Base-by-base conservation (phyloP, 2,797 vertebrate species). In the Coccyzus lansbergi region DNA sequence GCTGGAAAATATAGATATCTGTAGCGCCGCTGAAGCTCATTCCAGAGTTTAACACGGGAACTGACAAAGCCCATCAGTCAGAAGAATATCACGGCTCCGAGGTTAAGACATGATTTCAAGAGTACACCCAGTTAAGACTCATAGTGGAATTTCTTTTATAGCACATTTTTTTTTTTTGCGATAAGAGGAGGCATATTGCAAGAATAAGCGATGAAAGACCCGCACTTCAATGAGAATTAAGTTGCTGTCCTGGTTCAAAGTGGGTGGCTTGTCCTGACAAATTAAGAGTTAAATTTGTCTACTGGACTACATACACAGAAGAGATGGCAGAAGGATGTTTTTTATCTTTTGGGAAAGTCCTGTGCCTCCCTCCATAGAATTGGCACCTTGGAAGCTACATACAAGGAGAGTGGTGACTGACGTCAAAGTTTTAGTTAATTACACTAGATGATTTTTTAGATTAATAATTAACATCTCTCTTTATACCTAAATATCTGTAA, bases 401-500 rank as follows among this genome's bases (percentile, higher is more conserved):
- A 90, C 93, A 87, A 91, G 94, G 96, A 96, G 88, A 97, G 96
- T 83, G 94, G 93, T 95, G 96, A 94, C 96, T 95, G 92, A 96
- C 78, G 83, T 96, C 96, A 97, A 98, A 98, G 98, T 98, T 98
- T 98, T 98, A 97, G 97, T 98, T 99, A 99, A 99, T 99, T 99
- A 98, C 95, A 97, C 97, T 97, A 98, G 98, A 98, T 99, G 98
- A 99, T 99, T 99, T 99, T 99, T 99, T 98, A 99, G 98, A 99
- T 99, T 99, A 99, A 99, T 99, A 99, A 99, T 99, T 99, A 99
- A 99, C 98, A 98, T 98, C 98, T 98, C 98, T 98, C 99, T 99
- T 98, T 98, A 98, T 98, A 99, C 98, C 99, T 99, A 99, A 99
- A 99, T 99, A 99, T 99, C 98, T 99, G 99, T 99, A 99, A 99